Evolutionary conservation across 2,113 vertebrate genomes (phyloP), one percentile per base, ranked within the genome.

Genomic region (Spizaetus ornatus): DNA sequence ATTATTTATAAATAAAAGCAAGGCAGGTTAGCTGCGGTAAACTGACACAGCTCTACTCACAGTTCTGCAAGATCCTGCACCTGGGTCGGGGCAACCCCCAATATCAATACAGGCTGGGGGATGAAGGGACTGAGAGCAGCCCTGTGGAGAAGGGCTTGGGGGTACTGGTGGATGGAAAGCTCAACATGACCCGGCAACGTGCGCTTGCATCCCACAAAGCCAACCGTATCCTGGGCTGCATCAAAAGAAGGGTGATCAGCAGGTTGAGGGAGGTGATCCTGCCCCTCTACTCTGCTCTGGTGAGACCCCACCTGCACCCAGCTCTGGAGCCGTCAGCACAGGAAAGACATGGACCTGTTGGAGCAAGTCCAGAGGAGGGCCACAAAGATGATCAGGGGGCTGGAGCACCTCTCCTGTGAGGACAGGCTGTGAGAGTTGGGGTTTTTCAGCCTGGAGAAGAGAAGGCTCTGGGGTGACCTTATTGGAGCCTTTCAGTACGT

Each of bases 1-100:
- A 20, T 86, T 93, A 29, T 94, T 94, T 95, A 79, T 77, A 95
- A 96, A 94, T 73, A 82, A 88, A 91, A 66, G 25, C 65, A 79
- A 74, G 76, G 29, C 47, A 71, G 65, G 56, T 94, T 93, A 1
- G 3, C 58, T 9, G 8, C 2, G 6, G 86, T 79, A 31, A 89
- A 45, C 27, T 45, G 56, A 59, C 23, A 16, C 6, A 50, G 42
- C 27, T 70, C 43, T 40, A 7, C 13, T 62, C 58, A 26, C 20
- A 56, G 23, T 3, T 53, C 73, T 43, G 62, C 21, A 52, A 23
- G 34, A 32, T 45, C 38, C 38, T 32, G 38, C 66, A 19, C 47
- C 27, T 16, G 22, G 16, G 34, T 22, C 3, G 4, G 47, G 20
- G 13, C 36, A 45, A 1, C 1, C n/a, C 70, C 17, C 13, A 5